phyloP scores from a whole-genome alignment of 2,888 invertebrate genomes.

The Caenorhabditis panamensis region DNA sequence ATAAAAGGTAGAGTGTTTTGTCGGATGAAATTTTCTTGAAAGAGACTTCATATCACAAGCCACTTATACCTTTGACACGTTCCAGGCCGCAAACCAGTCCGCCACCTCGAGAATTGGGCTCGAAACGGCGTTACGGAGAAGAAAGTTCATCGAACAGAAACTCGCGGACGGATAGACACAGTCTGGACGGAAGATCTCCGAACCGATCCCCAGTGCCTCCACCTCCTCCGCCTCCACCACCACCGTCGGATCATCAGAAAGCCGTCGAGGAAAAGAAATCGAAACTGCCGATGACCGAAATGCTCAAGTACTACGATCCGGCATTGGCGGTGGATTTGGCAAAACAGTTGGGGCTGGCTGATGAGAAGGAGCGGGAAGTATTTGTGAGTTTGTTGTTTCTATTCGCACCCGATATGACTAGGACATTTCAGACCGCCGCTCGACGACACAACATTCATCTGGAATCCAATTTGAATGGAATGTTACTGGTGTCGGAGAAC shows the following conservation, averaged over 20 bases:
- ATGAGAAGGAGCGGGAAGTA: slow-evolving; percentile 16
- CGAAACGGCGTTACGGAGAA: background rate
- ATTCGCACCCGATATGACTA: too few relatives aligned
- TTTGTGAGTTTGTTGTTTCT: slow-evolving; percentile 22
- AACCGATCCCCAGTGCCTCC: background rate
- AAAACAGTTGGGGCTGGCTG: slow-evolving; percentile 26
- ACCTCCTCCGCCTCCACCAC: slow-evolving; percentile 7
- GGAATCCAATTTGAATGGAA: background rate
- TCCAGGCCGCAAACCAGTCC: background rate
- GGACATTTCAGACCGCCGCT: background rate
- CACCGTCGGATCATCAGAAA: background rate
- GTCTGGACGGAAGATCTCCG: background rate
- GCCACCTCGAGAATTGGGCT: background rate
- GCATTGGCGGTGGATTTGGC: slow-evolving; percentile 16
- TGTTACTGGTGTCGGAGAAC: background rate
- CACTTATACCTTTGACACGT: too few relatives aligned
- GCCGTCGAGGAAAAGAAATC: background rate
- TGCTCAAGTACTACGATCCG: slow-evolving; percentile 44
- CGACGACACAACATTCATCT: slow-evolving; percentile 2
- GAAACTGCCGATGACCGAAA: slow-evolving; percentile 15
- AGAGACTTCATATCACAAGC: too few relatives aligned
- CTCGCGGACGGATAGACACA: background rate
- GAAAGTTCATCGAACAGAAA: background rate
- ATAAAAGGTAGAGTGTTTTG: too few relatives aligned
- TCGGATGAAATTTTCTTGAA: too few relatives aligned